Percentiles rank a stretch among this genome's conserved stretches.
phyloP scores from a whole-genome alignment of 2,888 invertebrate genomes.

The Trissonchulus sp. region DNA sequence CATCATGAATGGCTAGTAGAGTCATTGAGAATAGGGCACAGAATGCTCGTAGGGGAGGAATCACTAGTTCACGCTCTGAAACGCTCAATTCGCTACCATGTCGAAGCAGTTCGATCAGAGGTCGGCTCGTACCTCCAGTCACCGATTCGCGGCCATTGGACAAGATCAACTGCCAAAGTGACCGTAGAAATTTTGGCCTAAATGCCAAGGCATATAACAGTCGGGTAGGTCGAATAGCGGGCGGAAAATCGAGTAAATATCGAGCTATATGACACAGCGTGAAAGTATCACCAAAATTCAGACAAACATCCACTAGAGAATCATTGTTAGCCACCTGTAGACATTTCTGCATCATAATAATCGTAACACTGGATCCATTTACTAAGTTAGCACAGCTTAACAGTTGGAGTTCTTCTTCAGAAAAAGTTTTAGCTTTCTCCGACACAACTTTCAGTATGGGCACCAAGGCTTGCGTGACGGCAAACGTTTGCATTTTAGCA shows the following conservation, averaged over 20 bases:
- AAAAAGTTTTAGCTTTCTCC: no score
- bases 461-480: not conserved
- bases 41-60: slow-evolving; percentile 74
- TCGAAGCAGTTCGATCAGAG: slow-evolving; percentile 64
- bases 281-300: not conserved
- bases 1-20: slow-evolving; percentile 75
- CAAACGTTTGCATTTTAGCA: no score
- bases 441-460: not conserved
- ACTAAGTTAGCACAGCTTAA: not conserved
- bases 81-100: slow-evolving; percentile 63
- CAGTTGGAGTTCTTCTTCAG: not conserved
- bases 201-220: not conserved
- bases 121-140: slow-evolving; percentile 53
- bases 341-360: not conserved
- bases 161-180: not conserved
- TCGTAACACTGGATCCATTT: not conserved
- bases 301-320: not conserved
- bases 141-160: not conserved
- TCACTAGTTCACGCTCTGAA: slow-evolving; percentile 64
- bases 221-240: not conserved
- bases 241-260: not conserved
- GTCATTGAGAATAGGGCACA: slow-evolving; percentile 73
- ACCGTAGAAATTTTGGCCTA: not conserved
- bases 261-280: not conserved
- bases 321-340: not conserved